Base-by-base conservation (phyloP, 2,888 invertebrate species). In the Ichneumoninae sp. region DNA sequence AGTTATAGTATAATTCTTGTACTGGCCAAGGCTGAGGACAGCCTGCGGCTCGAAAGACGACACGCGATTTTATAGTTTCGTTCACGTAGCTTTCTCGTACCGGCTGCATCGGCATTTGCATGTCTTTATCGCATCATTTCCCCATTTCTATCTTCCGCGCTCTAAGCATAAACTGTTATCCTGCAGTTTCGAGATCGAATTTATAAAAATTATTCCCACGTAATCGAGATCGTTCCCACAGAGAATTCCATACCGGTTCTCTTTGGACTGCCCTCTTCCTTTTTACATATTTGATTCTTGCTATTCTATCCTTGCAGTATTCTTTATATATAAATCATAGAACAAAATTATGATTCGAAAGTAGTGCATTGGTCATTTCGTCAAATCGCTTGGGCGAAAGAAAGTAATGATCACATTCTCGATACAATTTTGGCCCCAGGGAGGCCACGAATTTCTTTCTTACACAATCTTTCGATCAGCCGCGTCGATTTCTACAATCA, bases 11-110 rank as follows among this genome's bases (percentile, higher is more conserved):
- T 40, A 60, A 69, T 69, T 65, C 47, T 33, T 33, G 70, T 66
- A 66, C 72, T 76, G 79, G 40, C 82, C 84, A 82, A 82, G 82
- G 82, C 82, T 80, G 84, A 84, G 79, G 79, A 80, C 79, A 80
- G 79, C 76, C 82, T 54, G 71, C 57, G 82, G 82, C 82, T 76
- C 57, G 52, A 33, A 40, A 71, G 60, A 79, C 57, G 71, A 76
- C 71, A 50, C 65, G 33, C 36, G 22, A 54, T 76, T 65, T 47
- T 65, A 36, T 19, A 36, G 33, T 65, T 68, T 62, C 66, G 65
- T 50, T 22, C 54, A 13, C 30, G 57, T 65, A 52, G 65, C 80
- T 83, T 84, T 84, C 77, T 66, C 80, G 60, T 13, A 54, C 30
- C 33, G 19, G 3, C 13, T 44, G 13, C 33, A 62, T 33, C 50